Evolutionary conservation across 2,888 invertebrate genomes (phyloP), one percentile per base, ranked within the genome.

Genomic region (Lycaena phlaeas): DNA sequence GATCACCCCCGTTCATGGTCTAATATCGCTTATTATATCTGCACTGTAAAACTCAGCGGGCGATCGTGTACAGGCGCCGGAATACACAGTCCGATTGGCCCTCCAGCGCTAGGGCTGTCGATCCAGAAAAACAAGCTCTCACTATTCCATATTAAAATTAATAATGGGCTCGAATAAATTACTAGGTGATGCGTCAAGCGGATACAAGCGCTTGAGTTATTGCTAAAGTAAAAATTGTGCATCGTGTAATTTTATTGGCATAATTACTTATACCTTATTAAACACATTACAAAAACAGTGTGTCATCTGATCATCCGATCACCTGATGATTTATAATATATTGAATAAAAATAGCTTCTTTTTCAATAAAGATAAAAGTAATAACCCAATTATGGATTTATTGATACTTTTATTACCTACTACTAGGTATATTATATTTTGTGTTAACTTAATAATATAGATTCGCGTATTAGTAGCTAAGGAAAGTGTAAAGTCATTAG

Each of bases 61-160:
- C 64, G 73, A 68, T 59, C 67, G 53, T 65, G 68, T 61, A 54
- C 76, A 77, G 78, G 77, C 82, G 79, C 79, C 79, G 67, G 65
- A 51, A 54, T 71, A 78, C 77, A 77, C 56, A 65, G 65, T 70
- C 63, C 64, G 59, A 74, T 72, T 69, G 78, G 74, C 74, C 75
- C 68, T 57, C 63, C 51, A 73, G 79, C 73, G 69, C 68, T 74
- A 74, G 69, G 71, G 73, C 68, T 79, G 79, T 75, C 79, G 75
- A 72, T 69, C 69, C 66, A 66, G 68, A 64, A 73, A 70, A 75
- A 77, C 62, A 56, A 70, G 63, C 60, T 56, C 54, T 58, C 58
- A 62, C 59, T 56, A 56, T 57, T 68, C 49, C 55, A 65, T 59
- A 74, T 74, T 72, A 74, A 68, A 72, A 71, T 71, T 72, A 73